Conservation (phyloP, 2,888 invertebrate species). For the Chrysolina americana region DNA sequence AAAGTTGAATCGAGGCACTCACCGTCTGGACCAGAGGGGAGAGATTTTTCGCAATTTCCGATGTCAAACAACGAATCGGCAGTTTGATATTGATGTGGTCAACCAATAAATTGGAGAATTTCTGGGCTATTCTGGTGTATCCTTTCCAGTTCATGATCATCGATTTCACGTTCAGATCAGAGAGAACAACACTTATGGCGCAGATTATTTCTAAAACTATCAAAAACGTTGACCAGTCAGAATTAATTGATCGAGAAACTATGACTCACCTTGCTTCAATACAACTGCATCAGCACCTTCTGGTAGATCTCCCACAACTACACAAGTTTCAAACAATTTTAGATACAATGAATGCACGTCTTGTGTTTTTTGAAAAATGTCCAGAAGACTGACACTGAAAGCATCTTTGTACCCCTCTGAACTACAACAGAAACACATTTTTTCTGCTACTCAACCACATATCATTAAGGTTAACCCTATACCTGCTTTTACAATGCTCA, state of each 20-base stretch:
- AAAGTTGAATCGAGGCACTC: constrained; percentile 22
- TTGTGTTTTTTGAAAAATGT: constrained; percentile 56
- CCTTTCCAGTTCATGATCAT: constrained; percentile 75
- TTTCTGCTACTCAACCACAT: too few species aligned
- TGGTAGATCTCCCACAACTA: constrained; percentile 35
- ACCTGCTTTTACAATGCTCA: constrained; percentile 53
- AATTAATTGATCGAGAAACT: not conserved
- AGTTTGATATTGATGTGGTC: constrained; percentile 60
- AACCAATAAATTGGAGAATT: constrained; percentile 67
- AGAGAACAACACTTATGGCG: constrained; percentile 70
- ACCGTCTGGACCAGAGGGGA: constrained; percentile 43
- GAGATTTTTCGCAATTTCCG: constrained; percentile 53
- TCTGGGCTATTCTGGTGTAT: constrained; percentile 70
- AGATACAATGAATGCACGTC: constrained; percentile 54
- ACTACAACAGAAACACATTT: too few species aligned
- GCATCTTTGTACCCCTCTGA: too few species aligned
- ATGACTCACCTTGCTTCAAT: constrained; percentile 50
- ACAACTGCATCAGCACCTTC: constrained; percentile 42
- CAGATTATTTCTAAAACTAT: constrained; percentile 71
- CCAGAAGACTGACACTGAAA: constrained; percentile 54
- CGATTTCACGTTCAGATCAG: constrained; percentile 71
- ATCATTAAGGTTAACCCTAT: constrained; percentile 21
- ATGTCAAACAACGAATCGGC: constrained; percentile 48
- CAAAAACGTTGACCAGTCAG: too few species aligned
- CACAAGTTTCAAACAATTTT: constrained; percentile 50